Evolutionary conservation across 2,888 invertebrate species (phyloP).

Genomic region (Meghimatium bilineatum): DNA sequence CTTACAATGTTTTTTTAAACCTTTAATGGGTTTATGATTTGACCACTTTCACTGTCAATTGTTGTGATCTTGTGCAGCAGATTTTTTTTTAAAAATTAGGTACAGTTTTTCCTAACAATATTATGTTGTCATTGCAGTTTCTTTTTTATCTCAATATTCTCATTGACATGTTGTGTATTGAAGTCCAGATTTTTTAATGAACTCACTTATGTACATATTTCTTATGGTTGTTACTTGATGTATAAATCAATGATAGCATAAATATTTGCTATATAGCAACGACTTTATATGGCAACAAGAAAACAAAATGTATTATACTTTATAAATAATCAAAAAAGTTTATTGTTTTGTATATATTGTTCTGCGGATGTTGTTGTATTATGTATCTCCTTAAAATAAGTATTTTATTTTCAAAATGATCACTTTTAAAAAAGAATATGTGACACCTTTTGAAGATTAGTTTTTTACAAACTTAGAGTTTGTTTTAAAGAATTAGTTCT

Average conservation of each 20-base stretch:
- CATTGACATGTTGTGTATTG: constrained; percentile 1
- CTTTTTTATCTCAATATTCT: background rate
- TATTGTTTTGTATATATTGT: background rate
- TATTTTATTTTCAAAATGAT: no score
- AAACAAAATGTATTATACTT: background rate
- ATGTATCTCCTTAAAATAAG: no score
- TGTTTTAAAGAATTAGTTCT: background rate
- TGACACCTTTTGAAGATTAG: no score
- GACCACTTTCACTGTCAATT: background rate
- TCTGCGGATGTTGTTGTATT: no score
- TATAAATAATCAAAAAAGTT: constrained; percentile 2
- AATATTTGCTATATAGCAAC: background rate
- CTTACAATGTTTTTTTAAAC: background rate
- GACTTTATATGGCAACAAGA: background rate
- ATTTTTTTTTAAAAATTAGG: background rate
- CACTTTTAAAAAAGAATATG: no score
- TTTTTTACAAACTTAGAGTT: background rate
- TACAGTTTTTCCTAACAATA: background rate
- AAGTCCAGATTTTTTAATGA: background rate
- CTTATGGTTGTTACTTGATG: background rate
- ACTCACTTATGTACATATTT: background rate
- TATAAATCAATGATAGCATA: background rate
- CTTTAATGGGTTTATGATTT: background rate
- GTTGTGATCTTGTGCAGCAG: background rate
- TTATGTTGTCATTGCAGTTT: no score